Base-by-base conservation (phyloP, 1,140 invertebrate genomes). In the Cotesia typhae region DNA sequence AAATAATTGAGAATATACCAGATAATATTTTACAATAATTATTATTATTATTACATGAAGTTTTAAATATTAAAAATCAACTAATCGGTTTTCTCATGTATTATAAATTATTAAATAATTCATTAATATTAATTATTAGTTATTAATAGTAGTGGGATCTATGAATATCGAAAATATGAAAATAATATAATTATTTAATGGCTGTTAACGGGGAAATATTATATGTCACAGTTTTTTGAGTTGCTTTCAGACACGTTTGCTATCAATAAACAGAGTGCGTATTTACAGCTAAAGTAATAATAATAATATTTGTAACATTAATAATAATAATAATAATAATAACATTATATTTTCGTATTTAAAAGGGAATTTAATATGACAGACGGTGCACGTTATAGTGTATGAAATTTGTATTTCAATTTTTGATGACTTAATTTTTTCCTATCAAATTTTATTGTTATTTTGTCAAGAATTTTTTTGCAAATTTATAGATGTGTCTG, bases 371-470 rank as follows among this genome's bases (percentile, higher is more conserved):
- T 7, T 7, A 41, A 47, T 9, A 47, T 9, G 6, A 47, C 64
- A 41, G 6, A 47, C 64, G 64, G 64, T 66, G 47, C 64, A 41
- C 64, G 64, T 66, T 66, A 51, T 66, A 66, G 64, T 66, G 64
- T 66, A 41, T 14, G 64, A 20, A 28, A 66, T 51, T 52, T 28
- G 37, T 9, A 47, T 47, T 47, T 6, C 7, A 9, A 47, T 47
- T 47, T 38, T 20, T 28, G 35, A 66, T 14, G 38, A 52, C 47
- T 52, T 9, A 38, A 66, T 41, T 52, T 64, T 17, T 7, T 2
- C 47, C 0, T 52, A 51, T 66, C 28, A 28, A 10, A n/a, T 20
- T 12, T 41, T 64, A 28, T 64, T 64, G 3, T 41, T 37, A 4
- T 38, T 28, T 61, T 61, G 4, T 20, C 1, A 35, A 35, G 12